Evolutionary conservation across 2,797 vertebrate genomes (phyloP).

Genomic region (Babyrousa celebensis): DNA sequence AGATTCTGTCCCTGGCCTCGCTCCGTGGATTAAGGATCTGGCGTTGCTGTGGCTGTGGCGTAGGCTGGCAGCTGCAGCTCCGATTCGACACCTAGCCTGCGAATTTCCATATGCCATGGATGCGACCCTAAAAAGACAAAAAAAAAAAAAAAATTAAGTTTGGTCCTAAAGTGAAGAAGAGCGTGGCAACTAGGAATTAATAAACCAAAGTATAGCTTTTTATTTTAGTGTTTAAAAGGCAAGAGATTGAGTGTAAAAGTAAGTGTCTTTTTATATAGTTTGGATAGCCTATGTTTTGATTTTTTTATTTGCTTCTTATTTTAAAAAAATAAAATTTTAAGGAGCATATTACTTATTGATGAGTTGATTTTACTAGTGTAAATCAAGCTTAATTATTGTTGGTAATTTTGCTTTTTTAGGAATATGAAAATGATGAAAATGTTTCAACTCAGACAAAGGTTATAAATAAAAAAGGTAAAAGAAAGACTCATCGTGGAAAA

Average conservation of each 20-base stretch:
- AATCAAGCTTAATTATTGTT: conserved; percentile 77
- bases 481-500: conserved; percentile 96
- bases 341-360: conserved; percentile 28
- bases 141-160: neutral
- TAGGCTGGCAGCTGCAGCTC: no score
- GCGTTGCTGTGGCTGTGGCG: no score
- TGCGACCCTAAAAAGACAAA: no score
- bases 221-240: conserved; percentile 62
- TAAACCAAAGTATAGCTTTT: conserved; percentile 1
- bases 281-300: conserved; percentile 50
- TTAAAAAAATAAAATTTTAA: conserved; percentile 73
- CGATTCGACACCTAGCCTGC: no score
- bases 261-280: conserved; percentile 3
- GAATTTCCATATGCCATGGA: no score
- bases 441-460: conserved; percentile 94
- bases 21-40: no score
- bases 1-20: no score
- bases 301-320: conserved; percentile 55
- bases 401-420: conserved; percentile 87
- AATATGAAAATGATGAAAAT: conserved; percentile 91
- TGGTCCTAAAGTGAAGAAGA: conserved; percentile 48
- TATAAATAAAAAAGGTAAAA: conserved; percentile 96
- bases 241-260: conserved; percentile 35
- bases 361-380: conserved; percentile 74
- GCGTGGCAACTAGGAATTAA: neutral